These are phyloP conservation scores for Nasua narica DNA, from an alignment of 2,797 vertebrate genomes.

Conservation along the genomic window DNA sequence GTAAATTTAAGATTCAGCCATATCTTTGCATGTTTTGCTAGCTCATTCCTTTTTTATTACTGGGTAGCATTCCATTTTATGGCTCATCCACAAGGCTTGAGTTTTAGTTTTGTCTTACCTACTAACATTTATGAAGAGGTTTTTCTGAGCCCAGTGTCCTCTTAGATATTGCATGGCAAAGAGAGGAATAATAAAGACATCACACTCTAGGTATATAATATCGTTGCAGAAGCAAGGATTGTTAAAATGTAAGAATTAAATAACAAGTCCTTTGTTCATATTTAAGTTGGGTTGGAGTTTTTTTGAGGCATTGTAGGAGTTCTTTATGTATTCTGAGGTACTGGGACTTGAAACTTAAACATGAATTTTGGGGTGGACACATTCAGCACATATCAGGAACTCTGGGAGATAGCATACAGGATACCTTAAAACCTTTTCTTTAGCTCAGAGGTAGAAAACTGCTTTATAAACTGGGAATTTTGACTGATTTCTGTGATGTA, in stretches of 20 bases:
- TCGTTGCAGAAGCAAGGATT: neutral
- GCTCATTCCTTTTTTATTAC: neutral
- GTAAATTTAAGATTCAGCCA: too few species aligned
- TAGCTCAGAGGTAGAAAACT: neutral
- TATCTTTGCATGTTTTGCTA: neutral
- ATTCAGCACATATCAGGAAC: neutral
- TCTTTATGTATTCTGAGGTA: neutral
- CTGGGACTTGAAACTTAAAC: neutral
- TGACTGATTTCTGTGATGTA: neutral
- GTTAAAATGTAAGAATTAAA: neutral
- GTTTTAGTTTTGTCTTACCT: neutral
- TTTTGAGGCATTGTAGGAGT: neutral
- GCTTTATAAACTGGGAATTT: neutral
- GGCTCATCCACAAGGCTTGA: neutral
- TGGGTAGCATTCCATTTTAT: neutral
- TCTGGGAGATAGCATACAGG: neutral
- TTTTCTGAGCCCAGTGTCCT: neutral
- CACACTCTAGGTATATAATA: neutral
- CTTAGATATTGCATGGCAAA: neutral
- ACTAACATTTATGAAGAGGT: neutral
- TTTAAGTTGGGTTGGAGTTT: neutral
- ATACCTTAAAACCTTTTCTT: neutral
- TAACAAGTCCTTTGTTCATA: neutral
- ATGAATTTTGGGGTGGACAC: neutral
- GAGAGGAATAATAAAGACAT: neutral